Percentiles rank a stretch among this genome's conserved stretches.
These are phyloP conservation scores for Hyposoter didymator DNA, from an alignment of 2,888 invertebrate genomes.

Conservation along the genomic window DNA sequence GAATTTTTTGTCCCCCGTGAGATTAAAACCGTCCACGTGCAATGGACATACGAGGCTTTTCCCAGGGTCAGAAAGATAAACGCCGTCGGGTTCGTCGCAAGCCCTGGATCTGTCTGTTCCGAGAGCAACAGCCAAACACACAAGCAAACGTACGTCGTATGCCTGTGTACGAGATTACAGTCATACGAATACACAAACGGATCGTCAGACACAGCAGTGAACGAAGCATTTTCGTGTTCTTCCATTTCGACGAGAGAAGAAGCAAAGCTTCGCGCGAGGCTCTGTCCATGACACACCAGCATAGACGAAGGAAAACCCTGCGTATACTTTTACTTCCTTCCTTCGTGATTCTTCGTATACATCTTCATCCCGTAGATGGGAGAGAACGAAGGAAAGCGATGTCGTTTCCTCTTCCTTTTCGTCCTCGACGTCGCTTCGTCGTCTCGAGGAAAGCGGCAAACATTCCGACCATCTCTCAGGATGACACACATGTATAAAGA, in stretches of 20 bases:
- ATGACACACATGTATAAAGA: slow-evolving; percentile 33
- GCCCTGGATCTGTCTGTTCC: slow-evolving; percentile 41
- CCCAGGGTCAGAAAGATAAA: slow-evolving; percentile 64
- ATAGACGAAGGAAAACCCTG: slow-evolving; percentile 62
- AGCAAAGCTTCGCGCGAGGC: slow-evolving; percentile 61
- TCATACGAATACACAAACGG: background rate
- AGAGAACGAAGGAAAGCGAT: slow-evolving; percentile 55
- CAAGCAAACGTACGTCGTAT: background rate
- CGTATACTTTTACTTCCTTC: slow-evolving; percentile 58
- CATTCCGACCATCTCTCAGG: slow-evolving; percentile 52
- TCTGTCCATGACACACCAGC: slow-evolving; percentile 63
- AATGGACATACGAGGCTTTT: slow-evolving; percentile 55
- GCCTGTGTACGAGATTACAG: background rate
- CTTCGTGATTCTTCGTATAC: slow-evolving; percentile 73
- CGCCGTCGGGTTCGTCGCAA: slow-evolving; percentile 54
- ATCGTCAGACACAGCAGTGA: slow-evolving; percentile 23
- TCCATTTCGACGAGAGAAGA: slow-evolving; percentile 26
- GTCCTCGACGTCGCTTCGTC: slow-evolving; percentile 28
- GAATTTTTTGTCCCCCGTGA: slow-evolving; percentile 56
- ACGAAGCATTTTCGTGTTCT: slow-evolving; percentile 59
- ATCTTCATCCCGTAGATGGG: slow-evolving; percentile 73
- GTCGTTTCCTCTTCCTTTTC: slow-evolving; percentile 57
- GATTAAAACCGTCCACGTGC: slow-evolving; percentile 63
- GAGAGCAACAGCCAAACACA: slow-evolving; percentile 42
- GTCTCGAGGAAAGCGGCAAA: slow-evolving; percentile 51